Evolutionary conservation across 92 coral and sea anemone species (phyloP), one percentile per base, ranked within the genome.

Genomic region (Heteractis magnifica): DNA sequence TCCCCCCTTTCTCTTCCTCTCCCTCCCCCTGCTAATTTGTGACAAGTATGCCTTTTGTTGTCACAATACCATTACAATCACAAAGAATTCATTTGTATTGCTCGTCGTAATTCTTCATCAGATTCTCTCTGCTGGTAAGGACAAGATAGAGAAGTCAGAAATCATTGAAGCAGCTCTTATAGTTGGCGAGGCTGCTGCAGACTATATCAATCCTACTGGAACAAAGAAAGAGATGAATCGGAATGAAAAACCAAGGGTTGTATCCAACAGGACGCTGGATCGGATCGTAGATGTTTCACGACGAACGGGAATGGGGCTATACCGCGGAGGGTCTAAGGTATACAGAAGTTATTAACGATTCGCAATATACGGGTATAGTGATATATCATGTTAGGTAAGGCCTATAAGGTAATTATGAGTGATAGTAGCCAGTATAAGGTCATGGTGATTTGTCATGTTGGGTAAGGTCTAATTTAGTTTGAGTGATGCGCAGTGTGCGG

Each of bases 111-210:
- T 68, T 21, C 49, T 68, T 68, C 23, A 26, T 21, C 14, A 90
- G 92, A 52, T 90, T 79, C 11, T 90, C 50, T 82, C 85, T 9
- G 41, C 71, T 71, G 93, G 93, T 20, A 52, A 41, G 11, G 84
- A 81, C 19, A 87, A 84, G 64, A 51, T 90, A 3, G 93, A 90
- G 60, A 89, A 90, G 71, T 90, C 93, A 0, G 93, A 87, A 12
- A 8, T 90, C 21, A 81, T 76, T 73, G 93, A 90, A 53, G 88
- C 86, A 6, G 82, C 88, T 20, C 76, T 90, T 6, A 81, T 86
- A 50, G 83, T 90, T 48, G 84, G 90, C 51, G 93, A 90, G 71
- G 88, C 93, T 75, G 90, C 86, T 52, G 77, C 79, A 51, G 90
- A 90, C 16, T 90, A 79, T 80, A 55, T 87, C 68, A 58, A 62